Evolutionary conservation across 2,888 invertebrate genomes (phyloP).

Genomic region (Dicycla oo): DNA sequence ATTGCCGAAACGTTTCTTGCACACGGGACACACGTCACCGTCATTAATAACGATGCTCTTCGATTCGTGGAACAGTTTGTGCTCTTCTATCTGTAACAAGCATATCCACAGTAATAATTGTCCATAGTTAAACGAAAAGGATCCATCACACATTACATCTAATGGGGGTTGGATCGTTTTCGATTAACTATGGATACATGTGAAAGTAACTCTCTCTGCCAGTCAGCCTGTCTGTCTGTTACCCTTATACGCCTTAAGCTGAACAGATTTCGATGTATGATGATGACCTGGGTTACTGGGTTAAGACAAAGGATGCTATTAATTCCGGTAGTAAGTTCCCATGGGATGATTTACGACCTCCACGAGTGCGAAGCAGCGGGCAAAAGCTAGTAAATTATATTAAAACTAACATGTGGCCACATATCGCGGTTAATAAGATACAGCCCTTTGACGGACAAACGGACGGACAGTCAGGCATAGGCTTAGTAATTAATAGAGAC

Average conservation of each 20-base stretch:
- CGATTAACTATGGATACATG: not conserved
- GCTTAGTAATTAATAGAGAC: not conserved
- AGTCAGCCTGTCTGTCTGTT: not conserved
- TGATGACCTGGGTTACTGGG: not conserved
- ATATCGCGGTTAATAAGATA: not conserved
- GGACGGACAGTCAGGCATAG: not conserved
- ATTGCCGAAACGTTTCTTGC: constrained; percentile 98
- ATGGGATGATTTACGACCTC: not conserved
- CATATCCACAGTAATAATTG: not conserved
- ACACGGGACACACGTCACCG: constrained; percentile 96
- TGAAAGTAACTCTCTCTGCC: not conserved
- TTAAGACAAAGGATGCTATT: not conserved
- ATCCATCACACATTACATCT: too few relatives aligned
- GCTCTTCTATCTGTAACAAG: constrained; percentile 92
- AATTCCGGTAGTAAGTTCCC: not conserved
- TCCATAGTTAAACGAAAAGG: too few relatives aligned
- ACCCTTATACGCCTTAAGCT: too few relatives aligned
- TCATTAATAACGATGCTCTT: constrained; percentile 96
- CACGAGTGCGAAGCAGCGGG: not conserved
- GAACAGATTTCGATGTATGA: not conserved
- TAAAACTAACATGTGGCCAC: not conserved
- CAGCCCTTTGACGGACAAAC: not conserved
- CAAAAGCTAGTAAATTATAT: not conserved
- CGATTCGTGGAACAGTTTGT: constrained; percentile 94
- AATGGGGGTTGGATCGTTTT: too few relatives aligned